phyloP scores from a whole-genome alignment of 2,113 vertebrate genomes.

The Xiphophorus maculatus region DNA sequence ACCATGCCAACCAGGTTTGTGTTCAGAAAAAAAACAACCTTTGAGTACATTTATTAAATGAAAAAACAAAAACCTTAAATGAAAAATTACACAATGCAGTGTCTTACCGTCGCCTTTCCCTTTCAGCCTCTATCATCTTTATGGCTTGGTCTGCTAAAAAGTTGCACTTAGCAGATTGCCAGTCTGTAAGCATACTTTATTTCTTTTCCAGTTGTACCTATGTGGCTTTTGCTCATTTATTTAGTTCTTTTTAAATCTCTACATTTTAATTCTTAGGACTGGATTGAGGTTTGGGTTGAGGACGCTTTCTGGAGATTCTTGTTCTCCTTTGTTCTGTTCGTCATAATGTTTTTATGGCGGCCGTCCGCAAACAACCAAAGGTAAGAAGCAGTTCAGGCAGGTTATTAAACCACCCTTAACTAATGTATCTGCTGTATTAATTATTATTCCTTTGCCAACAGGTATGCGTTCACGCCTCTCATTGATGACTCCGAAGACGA shows the following conservation, averaged over 20 bases:
- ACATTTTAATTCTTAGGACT: constrained; percentile 76
- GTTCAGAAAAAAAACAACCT: neutral
- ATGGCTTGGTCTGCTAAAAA: constrained; percentile 88
- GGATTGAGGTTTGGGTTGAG: constrained; percentile 90
- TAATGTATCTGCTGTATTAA: neutral
- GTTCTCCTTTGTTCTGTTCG: constrained; percentile 86
- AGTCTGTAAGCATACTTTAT: constrained; percentile 82
- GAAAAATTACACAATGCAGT: neutral
- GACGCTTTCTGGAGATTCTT: constrained; percentile 91
- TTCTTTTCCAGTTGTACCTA: neutral
- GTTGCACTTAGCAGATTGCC: constrained; percentile 84
- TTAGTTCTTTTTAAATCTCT: neutral
- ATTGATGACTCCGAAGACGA: constrained; percentile 91
- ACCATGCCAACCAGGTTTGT: neutral
- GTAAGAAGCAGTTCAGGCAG: constrained; percentile 56
- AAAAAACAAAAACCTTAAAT: too few species aligned
- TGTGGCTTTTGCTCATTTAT: neutral
- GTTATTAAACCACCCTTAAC: neutral
- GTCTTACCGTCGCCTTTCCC: constrained; percentile 25
- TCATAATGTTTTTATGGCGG: constrained; percentile 92
- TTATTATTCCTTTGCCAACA: constrained; percentile 37
- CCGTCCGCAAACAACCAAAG: constrained; percentile 91
- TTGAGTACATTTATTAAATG: too few species aligned
- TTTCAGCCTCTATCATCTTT: constrained; percentile 86
- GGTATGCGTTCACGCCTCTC: constrained; percentile 89